A percentile compares a stretch with the other conserved stretches of the same genome.
Conservation (phyloP, 1,140 invertebrate species). For the Drosophila truncata region DNA sequence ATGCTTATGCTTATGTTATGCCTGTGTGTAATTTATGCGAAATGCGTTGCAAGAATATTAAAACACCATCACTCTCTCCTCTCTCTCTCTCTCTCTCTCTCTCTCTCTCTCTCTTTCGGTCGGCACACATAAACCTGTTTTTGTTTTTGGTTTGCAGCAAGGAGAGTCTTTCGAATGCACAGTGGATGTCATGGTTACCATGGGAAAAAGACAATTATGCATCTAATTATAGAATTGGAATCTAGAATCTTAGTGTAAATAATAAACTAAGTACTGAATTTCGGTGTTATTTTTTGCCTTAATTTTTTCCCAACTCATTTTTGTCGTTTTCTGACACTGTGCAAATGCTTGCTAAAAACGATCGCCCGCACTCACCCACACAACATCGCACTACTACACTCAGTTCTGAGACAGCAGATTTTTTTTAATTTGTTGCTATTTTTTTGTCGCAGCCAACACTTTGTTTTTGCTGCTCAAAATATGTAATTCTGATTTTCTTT, state of each 20-base stretch:
- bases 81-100: constrained; percentile 3
- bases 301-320: background rate
- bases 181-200: constrained; percentile 51
- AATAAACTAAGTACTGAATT: background rate
- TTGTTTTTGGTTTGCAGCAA: constrained; percentile 42
- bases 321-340: constrained; percentile 55
- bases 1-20: constrained; percentile 17
- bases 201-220: background rate
- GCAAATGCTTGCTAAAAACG: constrained; percentile 68
- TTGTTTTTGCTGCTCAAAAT: constrained; percentile 73
- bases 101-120: background rate
- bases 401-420: constrained; percentile 71
- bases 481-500: constrained; percentile 72
- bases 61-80: constrained; percentile 44
- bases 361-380: constrained; percentile 62
- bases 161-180: constrained; percentile 60
- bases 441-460: constrained; percentile 59
- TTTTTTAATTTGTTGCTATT: constrained; percentile 65
- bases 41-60: constrained; percentile 79
- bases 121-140: constrained; percentile 71
- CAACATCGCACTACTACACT: constrained; percentile 40
- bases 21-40: constrained; percentile 71
- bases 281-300: background rate
- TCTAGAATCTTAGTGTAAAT: too few relatives aligned
- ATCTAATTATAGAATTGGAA: background rate